A percentile compares a stretch with the other conserved stretches of the same genome.
Conservation (phyloP, 2,888 invertebrate genomes). For the Nysson spinosus region DNA sequence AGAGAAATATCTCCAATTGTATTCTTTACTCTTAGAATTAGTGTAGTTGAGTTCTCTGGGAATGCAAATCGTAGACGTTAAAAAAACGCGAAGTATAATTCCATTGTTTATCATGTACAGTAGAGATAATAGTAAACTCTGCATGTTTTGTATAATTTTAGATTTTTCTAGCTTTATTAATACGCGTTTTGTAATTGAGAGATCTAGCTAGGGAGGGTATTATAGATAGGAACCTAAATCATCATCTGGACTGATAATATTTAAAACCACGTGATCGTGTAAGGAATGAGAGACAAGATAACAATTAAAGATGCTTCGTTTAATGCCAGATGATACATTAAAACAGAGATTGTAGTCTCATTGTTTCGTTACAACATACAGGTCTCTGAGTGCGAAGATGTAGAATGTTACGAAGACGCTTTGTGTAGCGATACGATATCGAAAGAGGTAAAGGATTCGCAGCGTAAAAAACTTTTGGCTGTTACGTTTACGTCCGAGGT, state of each 20-base stretch:
- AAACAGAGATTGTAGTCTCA: slow-evolving; percentile 23
- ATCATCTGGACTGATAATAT: slow-evolving; percentile 1
- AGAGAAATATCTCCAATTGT: slow-evolving; percentile 59
- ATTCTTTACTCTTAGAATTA: too few species aligned
- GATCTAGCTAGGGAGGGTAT: slow-evolving; percentile 65
- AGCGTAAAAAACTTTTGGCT: slow-evolving; percentile 67
- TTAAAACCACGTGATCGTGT: too few species aligned
- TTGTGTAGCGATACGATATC: slow-evolving; percentile 39
- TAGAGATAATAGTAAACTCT: too few species aligned
- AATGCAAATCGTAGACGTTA: too few species aligned
- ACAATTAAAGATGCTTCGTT: slow-evolving; percentile 18
- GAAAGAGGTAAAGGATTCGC: slow-evolving; percentile 56
- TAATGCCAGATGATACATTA: slow-evolving; percentile 15
- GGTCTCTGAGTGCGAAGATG: slow-evolving; percentile 52
- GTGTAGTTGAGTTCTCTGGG: too few species aligned
- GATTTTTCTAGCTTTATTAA: slow-evolving; percentile 3
- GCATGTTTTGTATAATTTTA: too few species aligned
- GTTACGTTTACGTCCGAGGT: slow-evolving; percentile 70
- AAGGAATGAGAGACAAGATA: slow-evolving; percentile 47
- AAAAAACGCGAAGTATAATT: too few species aligned
- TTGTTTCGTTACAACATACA: slow-evolving; percentile 39
- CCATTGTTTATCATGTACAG: too few species aligned
- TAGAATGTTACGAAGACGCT: slow-evolving; percentile 58
- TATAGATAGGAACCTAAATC: background rate
- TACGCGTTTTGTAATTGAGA: too few species aligned